These are phyloP conservation scores for Hofmannophila pseudospretella DNA, from an alignment of 2,888 invertebrate species.

Conservation along the genomic window DNA sequence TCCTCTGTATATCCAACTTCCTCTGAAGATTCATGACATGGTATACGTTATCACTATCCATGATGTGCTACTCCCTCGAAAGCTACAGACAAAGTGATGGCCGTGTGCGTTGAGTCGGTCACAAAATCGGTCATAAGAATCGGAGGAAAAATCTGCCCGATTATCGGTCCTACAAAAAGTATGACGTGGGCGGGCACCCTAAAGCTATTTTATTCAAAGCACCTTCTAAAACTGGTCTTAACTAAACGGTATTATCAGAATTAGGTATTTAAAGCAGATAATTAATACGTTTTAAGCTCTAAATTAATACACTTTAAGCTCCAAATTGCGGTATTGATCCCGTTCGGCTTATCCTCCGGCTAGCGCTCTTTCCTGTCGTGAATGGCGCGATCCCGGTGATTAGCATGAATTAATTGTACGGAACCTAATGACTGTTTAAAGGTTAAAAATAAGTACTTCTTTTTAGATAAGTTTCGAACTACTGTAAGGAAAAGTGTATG, in stretches of 20 bases:
- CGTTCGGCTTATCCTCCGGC: constrained; percentile 29
- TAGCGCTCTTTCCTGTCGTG: constrained; percentile 33
- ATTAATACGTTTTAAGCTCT: constrained; percentile 31
- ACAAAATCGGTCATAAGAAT: too few species aligned
- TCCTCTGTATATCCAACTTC: too few species aligned
- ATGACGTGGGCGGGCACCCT: too few species aligned
- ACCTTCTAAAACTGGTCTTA: constrained; percentile 9
- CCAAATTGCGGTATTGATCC: constrained; percentile 36
- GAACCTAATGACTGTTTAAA: constrained; percentile 24
- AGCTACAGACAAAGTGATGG: too few species aligned
- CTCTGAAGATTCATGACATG: too few species aligned
- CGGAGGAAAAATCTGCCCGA: too few species aligned
- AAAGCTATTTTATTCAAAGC: too few species aligned
- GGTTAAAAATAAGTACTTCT: constrained; percentile 15
- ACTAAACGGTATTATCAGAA: constrained; percentile 22
- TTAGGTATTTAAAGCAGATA: constrained; percentile 29
- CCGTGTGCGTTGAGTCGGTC: too few species aligned
- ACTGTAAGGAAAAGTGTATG: too few species aligned
- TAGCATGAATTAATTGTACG: constrained; percentile 45
- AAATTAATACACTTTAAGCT: constrained; percentile 31
- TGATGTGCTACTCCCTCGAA: too few species aligned
- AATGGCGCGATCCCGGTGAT: constrained; percentile 43
- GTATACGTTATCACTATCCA: too few species aligned
- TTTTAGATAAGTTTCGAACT: neutral
- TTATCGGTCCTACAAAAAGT: too few species aligned